phyloP scores from a whole-genome alignment of 2,797 vertebrate genomes.

The Enteromius treurensis region DNA sequence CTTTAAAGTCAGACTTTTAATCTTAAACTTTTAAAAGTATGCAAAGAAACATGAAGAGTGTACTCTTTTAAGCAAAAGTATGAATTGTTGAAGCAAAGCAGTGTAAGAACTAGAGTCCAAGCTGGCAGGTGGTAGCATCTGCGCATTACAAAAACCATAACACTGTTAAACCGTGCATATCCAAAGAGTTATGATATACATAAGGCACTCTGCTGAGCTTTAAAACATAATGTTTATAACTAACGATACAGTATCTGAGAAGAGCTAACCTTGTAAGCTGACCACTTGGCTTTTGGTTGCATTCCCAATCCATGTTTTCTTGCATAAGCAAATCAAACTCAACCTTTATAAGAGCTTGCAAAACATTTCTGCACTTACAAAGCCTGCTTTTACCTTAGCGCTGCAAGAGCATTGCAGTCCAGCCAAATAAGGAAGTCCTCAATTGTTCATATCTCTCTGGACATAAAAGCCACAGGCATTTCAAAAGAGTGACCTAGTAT shows the following conservation, averaged over 20 bases:
- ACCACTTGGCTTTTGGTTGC: background rate
- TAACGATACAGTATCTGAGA: background rate
- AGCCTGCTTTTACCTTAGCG: constrained; percentile 52
- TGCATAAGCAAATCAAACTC: constrained; percentile 19
- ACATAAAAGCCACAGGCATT: constrained; percentile 69
- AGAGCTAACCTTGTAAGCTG: background rate
- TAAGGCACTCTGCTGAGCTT: background rate
- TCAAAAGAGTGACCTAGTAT: constrained; percentile 62
- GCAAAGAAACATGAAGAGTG: background rate
- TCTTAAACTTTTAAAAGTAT: background rate
- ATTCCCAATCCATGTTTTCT: constrained; percentile 2
- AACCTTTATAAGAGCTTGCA: constrained; percentile 31
- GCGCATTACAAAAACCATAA: background rate
- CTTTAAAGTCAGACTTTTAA: too few relatives aligned
- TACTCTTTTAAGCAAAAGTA: background rate
- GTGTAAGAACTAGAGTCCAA: background rate
- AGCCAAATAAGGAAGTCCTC: constrained; percentile 74
- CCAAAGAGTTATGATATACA: background rate
- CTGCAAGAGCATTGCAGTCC: constrained; percentile 70
- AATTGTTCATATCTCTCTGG: constrained; percentile 75
- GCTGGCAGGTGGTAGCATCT: background rate
- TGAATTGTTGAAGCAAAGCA: background rate
- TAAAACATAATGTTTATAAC: background rate
- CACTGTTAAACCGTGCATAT: background rate
- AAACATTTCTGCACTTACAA: constrained; percentile 65